These are phyloP conservation scores for Philopotamus ludificatus DNA, from an alignment of 1,140 invertebrate genomes.

Conservation along the genomic window DNA sequence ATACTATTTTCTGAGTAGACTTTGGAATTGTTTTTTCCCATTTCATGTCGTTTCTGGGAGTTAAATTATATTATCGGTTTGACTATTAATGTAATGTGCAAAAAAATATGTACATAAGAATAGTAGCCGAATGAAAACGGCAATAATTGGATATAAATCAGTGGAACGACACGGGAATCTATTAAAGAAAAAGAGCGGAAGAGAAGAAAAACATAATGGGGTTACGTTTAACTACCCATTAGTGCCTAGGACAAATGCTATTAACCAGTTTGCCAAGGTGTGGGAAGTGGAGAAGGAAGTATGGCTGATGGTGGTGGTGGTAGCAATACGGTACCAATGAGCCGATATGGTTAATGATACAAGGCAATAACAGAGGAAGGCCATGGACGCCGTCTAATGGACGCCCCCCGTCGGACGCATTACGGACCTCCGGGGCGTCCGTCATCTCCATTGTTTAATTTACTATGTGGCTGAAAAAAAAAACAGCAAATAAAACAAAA, in stretches of 20 bases:
- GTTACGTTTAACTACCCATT: constrained; percentile 24
- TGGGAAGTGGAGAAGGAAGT: constrained; percentile 12
- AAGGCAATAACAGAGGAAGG: constrained; percentile 12
- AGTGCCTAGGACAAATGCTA: constrained; percentile 20
- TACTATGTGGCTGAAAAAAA: background rate
- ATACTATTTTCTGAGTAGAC: too few species aligned
- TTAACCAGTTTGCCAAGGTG: constrained; percentile 9
- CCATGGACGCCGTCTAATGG: constrained; percentile 19
- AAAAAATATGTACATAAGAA: too few species aligned
- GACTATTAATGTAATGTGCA: too few species aligned
- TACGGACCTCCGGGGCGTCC: background rate
- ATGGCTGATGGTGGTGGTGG: too few species aligned
- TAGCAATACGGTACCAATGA: background rate
- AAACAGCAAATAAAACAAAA: too few species aligned
- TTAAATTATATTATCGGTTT: too few species aligned
- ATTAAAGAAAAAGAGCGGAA: background rate
- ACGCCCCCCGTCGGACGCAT: constrained; percentile 20
- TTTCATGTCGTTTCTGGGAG: too few species aligned
- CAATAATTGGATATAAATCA: background rate
- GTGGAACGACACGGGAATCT: background rate
- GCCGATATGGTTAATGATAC: constrained; percentile 24
- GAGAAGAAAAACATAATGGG: background rate
- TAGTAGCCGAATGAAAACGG: too few species aligned
- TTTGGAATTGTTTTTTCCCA: too few species aligned
- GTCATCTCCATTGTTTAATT: background rate